Base-by-base conservation (phyloP, 2,797 vertebrate genomes). In the Rhinella marina region DNA sequence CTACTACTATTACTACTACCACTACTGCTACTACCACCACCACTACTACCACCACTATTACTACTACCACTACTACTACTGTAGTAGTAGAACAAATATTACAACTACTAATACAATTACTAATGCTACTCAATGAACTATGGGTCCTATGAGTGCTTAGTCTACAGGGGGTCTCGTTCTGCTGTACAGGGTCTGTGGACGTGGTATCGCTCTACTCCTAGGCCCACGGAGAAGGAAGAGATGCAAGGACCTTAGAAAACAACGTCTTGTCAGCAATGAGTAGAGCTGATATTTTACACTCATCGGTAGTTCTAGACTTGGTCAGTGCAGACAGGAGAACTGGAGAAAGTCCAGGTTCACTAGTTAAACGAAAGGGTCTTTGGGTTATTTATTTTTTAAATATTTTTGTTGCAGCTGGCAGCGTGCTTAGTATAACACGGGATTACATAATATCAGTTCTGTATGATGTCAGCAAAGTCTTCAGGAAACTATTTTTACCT, bases 221-320 rank as follows among this genome's bases (percentile, higher is more conserved):
- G 41, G 41, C 41, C 41, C 41, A 41, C 2, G 32, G 32, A 4
- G 32, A 32, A 32, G 41, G 41, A 41, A 27, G 17, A 62, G 66
- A 12, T 29, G 57, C 64, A 66, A 66, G 50, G 23, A 29, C 25
- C 64, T 72, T 73, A 83, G 48, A 88, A 85, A 85, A 81, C 79
- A 88, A 88, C 66, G 62, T 54, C 41, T 25, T 14, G 27, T 41
- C 57, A 25, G 25, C 64, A 72, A 81, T 75, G 64, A 85, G 81
- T 62, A 68, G 77, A 85, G 78, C 66, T 76, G 73, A 86, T 81
- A 80, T 48, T 85, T 61, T 76, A 32, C 17, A 72, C 68, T 79
- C 73, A 48, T n/a, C 72, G 41, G 62, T 41, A 61, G 73, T 79
- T 79, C 25, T 32, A 76, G 21, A 56, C 81, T 64, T 57, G 76